These are phyloP conservation scores for Gymnocheta viridis DNA, from an alignment of 2,888 invertebrate genomes.

Conservation along the genomic window DNA sequence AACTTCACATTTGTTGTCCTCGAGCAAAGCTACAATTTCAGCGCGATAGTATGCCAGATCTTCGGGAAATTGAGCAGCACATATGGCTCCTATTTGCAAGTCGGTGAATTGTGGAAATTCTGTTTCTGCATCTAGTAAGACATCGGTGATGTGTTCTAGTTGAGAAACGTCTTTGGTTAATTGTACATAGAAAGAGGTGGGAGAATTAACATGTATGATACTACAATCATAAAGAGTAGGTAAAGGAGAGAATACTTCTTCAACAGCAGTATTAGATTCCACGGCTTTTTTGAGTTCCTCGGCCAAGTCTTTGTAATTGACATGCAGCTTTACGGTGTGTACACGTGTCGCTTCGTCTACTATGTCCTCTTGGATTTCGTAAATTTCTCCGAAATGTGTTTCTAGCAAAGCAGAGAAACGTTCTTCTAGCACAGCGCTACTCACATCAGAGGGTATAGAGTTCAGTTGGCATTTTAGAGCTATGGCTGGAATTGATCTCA, in stretches of 20 bases:
- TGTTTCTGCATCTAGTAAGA: constrained; percentile 77
- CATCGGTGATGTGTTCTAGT: constrained; percentile 78
- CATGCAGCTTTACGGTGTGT: constrained; percentile 84
- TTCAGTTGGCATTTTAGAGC: constrained; percentile 76
- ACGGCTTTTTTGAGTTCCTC: constrained; percentile 80
- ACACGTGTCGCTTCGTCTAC: constrained; percentile 82
- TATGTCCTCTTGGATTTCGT: constrained; percentile 85
- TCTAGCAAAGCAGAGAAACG: constrained; percentile 82
- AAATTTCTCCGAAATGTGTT: constrained; percentile 84
- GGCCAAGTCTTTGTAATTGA: constrained; percentile 84
- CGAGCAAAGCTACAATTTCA: constrained; percentile 88
- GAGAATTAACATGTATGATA: constrained; percentile 86
- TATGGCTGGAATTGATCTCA: constrained; percentile 81
- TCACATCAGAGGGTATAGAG: constrained; percentile 73
- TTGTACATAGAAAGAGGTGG: constrained; percentile 89
- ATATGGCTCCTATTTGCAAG: constrained; percentile 83
- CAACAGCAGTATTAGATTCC: constrained; percentile 67
- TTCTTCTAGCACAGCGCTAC: constrained; percentile 74
- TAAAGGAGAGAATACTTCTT: constrained; percentile 76
- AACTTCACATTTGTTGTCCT: constrained; percentile 88
- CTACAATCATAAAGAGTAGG: constrained; percentile 84
- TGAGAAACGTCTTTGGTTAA: constrained; percentile 82
- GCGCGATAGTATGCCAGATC: constrained; percentile 96
- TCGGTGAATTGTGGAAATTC: constrained; percentile 74
- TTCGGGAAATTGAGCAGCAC: constrained; percentile 90